A percentile compares a stretch with the other conserved stretches of the same genome.
Conservation (phyloP, 2,888 invertebrate species). For the Tachina lurida region DNA sequence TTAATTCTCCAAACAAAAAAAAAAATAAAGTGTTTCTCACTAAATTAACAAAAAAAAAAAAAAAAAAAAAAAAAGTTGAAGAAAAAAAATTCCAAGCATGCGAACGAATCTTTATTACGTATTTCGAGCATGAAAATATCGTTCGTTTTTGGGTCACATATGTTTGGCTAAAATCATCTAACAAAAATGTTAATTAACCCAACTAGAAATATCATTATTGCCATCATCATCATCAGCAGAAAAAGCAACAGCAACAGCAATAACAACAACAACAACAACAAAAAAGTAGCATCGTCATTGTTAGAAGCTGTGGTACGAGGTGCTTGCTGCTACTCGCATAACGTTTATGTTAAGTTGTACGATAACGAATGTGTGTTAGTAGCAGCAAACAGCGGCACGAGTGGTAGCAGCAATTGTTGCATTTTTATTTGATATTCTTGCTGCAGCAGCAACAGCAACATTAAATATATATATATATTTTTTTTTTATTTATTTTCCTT, state of each 20-base stretch:
- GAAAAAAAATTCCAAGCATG: neutral
- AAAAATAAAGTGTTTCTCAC: constrained; percentile 24
- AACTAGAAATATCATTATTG: constrained; percentile 66
- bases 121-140: constrained; percentile 39
- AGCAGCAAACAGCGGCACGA: constrained; percentile 47
- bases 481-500: neutral
- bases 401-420: constrained; percentile 46
- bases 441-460: constrained; percentile 20
- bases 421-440: constrained; percentile 40
- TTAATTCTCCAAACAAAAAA: constrained; percentile 8
- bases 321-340: neutral
- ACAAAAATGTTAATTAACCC: constrained; percentile 70
- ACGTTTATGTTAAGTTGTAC: constrained; percentile 41
- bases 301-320: neutral
- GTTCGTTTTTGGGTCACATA: constrained; percentile 67
- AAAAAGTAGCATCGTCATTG: neutral
- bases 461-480: too few relatives aligned
- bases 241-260: neutral
- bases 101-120: constrained; percentile 29
- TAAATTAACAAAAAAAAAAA: neutral
- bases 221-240: constrained; percentile 35
- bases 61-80: constrained; percentile 3
- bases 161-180: constrained; percentile 65
- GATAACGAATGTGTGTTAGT: constrained; percentile 52
- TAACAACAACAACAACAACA: neutral